These are phyloP conservation scores for Neoascia interrupta DNA, from an alignment of 2,888 invertebrate genomes.

Conservation along the genomic window DNA sequence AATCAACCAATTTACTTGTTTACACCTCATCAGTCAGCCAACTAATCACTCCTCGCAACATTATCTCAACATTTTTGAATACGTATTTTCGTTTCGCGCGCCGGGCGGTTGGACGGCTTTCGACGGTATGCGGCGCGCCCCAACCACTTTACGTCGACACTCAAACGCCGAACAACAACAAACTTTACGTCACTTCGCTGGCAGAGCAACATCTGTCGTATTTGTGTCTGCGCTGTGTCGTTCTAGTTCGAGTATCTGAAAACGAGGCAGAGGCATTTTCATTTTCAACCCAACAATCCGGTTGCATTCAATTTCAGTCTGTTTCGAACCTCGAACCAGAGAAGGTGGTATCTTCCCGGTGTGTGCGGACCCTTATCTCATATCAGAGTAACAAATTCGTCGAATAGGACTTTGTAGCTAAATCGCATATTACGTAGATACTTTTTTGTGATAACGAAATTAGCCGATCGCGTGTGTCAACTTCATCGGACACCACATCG, in stretches of 20 bases:
- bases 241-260: not conserved
- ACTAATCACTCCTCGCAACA: constrained; percentile 37
- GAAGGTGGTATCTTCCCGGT: constrained; percentile 52
- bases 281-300: constrained; percentile 20
- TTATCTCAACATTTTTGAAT: constrained; percentile 15
- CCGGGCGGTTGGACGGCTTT: not conserved
- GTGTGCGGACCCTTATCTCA: not conserved
- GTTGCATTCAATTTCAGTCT: constrained; percentile 62
- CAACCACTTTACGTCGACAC: too few species aligned
- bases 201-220: constrained; percentile 20
- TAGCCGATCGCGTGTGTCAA: too few species aligned
- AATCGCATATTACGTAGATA: constrained; percentile 10
- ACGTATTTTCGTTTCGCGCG: not conserved
- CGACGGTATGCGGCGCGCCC: too few species aligned
- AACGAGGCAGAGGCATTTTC: too few species aligned
- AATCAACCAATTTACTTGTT: constrained; percentile 48
- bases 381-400: not conserved
- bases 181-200: not conserved
- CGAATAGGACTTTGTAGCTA: constrained; percentile 4
- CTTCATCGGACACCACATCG: constrained; percentile 1
- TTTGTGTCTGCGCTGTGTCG: not conserved
- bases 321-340: constrained; percentile 53
- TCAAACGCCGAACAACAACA: too few species aligned
- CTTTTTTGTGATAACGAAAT: constrained; percentile 37
- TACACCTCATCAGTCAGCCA: constrained; percentile 48